Percentiles rank a stretch among this genome's conserved stretches.
Evolutionary conservation across 2,888 invertebrate species (phyloP).

Genomic region (Syrista parreyssii): DNA sequence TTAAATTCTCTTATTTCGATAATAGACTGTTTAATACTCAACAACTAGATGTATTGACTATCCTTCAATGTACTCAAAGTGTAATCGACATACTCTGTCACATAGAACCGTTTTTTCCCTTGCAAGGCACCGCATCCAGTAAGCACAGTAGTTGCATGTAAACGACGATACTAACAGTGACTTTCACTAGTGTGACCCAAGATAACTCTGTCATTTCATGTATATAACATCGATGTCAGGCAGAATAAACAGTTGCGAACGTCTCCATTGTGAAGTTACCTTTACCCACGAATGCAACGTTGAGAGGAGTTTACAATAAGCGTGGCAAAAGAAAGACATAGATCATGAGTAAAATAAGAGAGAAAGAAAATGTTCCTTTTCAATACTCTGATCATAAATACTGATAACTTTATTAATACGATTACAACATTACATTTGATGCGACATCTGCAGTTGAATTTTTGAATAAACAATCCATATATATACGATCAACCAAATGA

Average conservation of each 20-base stretch:
- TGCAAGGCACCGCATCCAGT: not conserved
- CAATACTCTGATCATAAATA: slow-evolving; percentile 46
- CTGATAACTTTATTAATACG: slow-evolving; percentile 58
- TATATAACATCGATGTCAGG: slow-evolving; percentile 30
- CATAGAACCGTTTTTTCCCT: not conserved
- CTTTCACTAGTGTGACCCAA: slow-evolving; percentile 9
- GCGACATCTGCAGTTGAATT: not conserved
- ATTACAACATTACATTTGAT: slow-evolving; percentile 47
- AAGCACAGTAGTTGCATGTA: not conserved
- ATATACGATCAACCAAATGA: not conserved
- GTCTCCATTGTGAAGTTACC: slow-evolving; percentile 32
- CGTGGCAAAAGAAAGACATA: not conserved
- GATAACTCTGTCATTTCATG: slow-evolving; percentile 26
- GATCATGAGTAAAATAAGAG: slow-evolving; percentile 14
- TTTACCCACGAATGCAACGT: not conserved
- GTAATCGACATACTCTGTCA: not conserved
- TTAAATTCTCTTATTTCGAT: not conserved
- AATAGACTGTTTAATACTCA: not conserved
- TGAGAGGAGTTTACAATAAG: not conserved
- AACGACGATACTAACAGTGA: not conserved
- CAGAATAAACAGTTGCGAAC: slow-evolving; percentile 44
- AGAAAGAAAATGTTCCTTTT: too few relatives aligned
- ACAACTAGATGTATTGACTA: not conserved
- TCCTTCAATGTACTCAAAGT: not conserved
- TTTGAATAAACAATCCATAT: slow-evolving; percentile 4